Evolutionary conservation across 1,140 invertebrate species (phyloP).

Genomic region (Drosophila guanche): DNA sequence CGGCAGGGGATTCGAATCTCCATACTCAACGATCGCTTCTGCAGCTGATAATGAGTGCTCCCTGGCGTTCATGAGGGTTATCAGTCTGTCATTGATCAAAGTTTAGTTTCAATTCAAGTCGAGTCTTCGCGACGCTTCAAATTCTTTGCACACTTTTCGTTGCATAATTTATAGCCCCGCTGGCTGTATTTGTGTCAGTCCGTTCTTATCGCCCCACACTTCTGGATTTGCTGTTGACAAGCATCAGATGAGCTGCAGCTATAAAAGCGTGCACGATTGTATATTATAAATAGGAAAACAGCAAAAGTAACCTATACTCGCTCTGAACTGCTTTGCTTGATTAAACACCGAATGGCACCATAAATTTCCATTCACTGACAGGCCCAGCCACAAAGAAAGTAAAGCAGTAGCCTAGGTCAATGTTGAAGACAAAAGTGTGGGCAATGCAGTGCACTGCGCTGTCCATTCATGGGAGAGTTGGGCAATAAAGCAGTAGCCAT

Average conservation of each 20-base stretch:
- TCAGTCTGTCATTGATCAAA: constrained; percentile 41
- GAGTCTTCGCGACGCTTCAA: no score
- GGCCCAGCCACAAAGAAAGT: neutral
- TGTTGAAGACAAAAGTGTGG: neutral
- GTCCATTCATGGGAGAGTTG: no score
- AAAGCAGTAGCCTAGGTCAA: constrained; percentile 31
- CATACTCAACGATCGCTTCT: constrained; percentile 2
- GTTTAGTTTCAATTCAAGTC: constrained; percentile 12
- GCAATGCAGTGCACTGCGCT: no score
- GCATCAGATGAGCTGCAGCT: constrained; percentile 32
- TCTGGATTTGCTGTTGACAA: constrained; percentile 3
- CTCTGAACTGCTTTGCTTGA: constrained; percentile 1
- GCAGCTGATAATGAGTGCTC: constrained; percentile 26
- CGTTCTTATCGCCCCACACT: constrained; percentile 29
- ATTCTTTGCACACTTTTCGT: constrained; percentile 21
- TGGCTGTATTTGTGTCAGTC: constrained; percentile 10
- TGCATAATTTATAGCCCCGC: constrained; percentile 35
- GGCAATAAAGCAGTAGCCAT: no score
- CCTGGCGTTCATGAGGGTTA: constrained; percentile 22
- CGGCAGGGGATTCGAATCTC: constrained; percentile 2
- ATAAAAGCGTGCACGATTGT: constrained; percentile 2
- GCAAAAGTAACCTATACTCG: neutral
- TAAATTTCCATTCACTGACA: constrained; percentile 14
- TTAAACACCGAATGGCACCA: constrained; percentile 27
- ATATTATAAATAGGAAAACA: constrained; percentile 13